phyloP scores from a whole-genome alignment of 2,888 invertebrate species.

The Synergus japonicus region DNA sequence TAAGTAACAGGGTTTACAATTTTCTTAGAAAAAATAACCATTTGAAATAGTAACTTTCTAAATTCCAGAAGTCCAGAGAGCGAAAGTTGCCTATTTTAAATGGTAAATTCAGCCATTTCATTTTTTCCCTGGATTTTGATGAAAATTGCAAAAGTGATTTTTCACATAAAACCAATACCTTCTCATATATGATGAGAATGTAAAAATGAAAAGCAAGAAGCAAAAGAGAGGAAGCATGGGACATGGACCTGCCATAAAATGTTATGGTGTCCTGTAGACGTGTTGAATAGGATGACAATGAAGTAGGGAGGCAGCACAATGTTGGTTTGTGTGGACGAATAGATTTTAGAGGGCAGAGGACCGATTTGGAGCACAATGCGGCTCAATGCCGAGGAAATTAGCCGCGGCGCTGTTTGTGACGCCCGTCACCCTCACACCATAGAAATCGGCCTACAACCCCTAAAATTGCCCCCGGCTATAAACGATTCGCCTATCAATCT shows the following conservation, averaged over 20 bases:
- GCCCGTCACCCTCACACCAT: conserved; percentile 69
- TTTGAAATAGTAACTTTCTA: too few relatives aligned
- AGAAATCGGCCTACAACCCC: conserved; percentile 42
- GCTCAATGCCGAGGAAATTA: conserved; percentile 75
- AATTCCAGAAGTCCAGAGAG: too few relatives aligned
- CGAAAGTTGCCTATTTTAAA: too few relatives aligned
- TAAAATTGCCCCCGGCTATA: conserved; percentile 31
- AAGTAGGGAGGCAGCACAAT: conserved; percentile 52
- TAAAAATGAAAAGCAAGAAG: not conserved
- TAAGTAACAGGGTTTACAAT: too few relatives aligned
- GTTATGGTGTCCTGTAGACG: conserved; percentile 49
- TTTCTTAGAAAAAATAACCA: too few relatives aligned
- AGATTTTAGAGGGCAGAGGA: conserved; percentile 60
- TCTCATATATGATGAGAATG: too few relatives aligned
- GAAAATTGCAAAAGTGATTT: too few relatives aligned
- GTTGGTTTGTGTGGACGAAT: conserved; percentile 42
- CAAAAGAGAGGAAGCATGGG: conserved; percentile 11
- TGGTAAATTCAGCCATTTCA: too few relatives aligned
- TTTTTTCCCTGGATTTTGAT: too few relatives aligned
- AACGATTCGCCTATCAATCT: conserved; percentile 37
- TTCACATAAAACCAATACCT: too few relatives aligned
- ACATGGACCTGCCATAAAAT: conserved; percentile 45
- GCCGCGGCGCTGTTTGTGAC: conserved; percentile 74
- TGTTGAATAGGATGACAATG: conserved; percentile 62
- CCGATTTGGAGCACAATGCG: conserved; percentile 75